Percentiles rank a stretch among this genome's conserved stretches.
Conservation (phyloP, 2,888 invertebrate genomes). For the Drosophila limbata region DNA sequence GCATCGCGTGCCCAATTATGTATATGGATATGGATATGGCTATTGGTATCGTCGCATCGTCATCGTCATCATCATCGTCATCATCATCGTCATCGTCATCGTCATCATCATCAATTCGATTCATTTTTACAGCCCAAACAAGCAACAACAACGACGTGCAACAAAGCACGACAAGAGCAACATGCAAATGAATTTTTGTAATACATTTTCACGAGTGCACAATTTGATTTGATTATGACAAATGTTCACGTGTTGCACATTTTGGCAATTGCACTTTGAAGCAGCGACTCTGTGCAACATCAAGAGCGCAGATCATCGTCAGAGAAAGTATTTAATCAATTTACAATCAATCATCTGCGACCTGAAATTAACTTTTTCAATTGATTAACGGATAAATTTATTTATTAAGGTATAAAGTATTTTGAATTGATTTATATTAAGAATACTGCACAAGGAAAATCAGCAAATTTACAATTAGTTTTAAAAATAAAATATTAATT, state of each 20-base stretch:
- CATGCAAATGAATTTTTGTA: conserved; percentile 43
- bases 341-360: conserved; percentile 10
- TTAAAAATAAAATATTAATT: too few relatives aligned
- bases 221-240: conserved; percentile 67
- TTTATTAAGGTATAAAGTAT: too few relatives aligned
- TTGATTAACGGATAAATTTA: neutral
- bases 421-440: too few relatives aligned
- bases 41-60: conserved; percentile 65
- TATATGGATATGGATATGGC: conserved; percentile 59
- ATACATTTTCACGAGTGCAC: conserved; percentile 47
- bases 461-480: too few relatives aligned
- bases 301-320: neutral
- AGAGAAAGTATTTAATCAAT: conserved; percentile 5
- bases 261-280: conserved; percentile 17
- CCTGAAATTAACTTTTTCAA: neutral
- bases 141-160: conserved; percentile 14
- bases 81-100: conserved; percentile 40
- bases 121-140: conserved; percentile 47
- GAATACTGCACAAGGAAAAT: too few relatives aligned
- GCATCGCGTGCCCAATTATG: conserved; percentile 80
- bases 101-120: conserved; percentile 47
- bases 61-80: conserved; percentile 37
- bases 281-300: too few relatives aligned
- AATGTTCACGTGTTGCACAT: conserved; percentile 60
- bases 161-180: conserved; percentile 18